Evolutionary conservation across 30 jellyfish, hydroid and myxozoan genomes (phyloP), one percentile per base, ranked within the genome.

Genomic region (Sanderia malayensis): DNA sequence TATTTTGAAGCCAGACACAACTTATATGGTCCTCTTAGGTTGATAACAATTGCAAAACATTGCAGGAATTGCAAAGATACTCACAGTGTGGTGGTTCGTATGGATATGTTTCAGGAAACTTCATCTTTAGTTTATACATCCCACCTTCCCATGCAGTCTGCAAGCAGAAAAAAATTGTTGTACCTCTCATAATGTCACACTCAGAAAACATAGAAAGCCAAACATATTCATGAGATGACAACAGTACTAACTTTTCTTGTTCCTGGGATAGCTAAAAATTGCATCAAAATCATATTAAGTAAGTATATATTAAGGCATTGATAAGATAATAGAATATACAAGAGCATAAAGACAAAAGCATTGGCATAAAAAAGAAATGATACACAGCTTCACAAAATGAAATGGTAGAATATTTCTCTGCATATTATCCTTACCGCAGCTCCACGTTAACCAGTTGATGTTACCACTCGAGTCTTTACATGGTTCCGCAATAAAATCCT

Each of bases 141-240:
- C 94, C 96, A 25, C 89, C 94, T 77, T 78, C 94, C 96, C 96
- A 86, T 52, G 94, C 73, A 15, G 96, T 86, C 96, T 86, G 67
- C 8, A 47, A 34, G 0, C 0, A 19, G 22, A 70, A 44, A 55
- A 19, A 59, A 20, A 0, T 4, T 70, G n/a, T n/a, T n/a, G n/a
- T n/a, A n/a, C n/a, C n/a, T n/a, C n/a, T n/a, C n/a, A n/a, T n/a
- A n/a, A n/a, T n/a, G n/a, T n/a, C n/a, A n/a, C n/a, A n/a, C n/a
- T n/a, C n/a, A n/a, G n/a, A n/a, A n/a, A n/a, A n/a, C n/a, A n/a
- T n/a, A n/a, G n/a, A n/a, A n/a, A n/a, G n/a, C n/a, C n/a, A n/a
- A n/a, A n/a, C n/a, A n/a, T n/a, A n/a, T n/a, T n/a, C n/a, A n/a
- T n/a, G n/a, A n/a, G n/a, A n/a, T n/a, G n/a, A n/a, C n/a, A 23